phyloP scores from a whole-genome alignment of 2,797 vertebrate genomes.

The Myotis planiceps region DNA sequence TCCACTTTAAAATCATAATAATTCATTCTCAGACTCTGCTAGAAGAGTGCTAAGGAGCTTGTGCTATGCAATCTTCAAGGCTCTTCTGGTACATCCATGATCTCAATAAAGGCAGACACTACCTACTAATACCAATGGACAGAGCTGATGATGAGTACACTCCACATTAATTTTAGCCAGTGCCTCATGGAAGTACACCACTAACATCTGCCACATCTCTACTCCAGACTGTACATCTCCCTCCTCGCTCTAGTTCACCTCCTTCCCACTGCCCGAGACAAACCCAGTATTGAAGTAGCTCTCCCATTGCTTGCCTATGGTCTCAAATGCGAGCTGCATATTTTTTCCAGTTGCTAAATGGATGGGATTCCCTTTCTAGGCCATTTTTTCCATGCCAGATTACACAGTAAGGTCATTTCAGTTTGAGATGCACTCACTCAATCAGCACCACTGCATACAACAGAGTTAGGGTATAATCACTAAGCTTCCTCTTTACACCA shows the following conservation, averaged over 20 bases:
- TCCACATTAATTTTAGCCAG: background rate
- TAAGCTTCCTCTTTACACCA: slow-evolving; percentile 31
- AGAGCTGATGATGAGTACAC: background rate
- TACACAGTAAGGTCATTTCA: slow-evolving; percentile 40
- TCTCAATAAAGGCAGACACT: background rate
- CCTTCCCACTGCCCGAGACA: background rate
- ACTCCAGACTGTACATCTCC: background rate
- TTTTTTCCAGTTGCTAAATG: slow-evolving; percentile 16
- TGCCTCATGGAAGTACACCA: background rate
- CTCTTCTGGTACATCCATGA: background rate
- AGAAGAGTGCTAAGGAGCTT: slow-evolving; percentile 17
- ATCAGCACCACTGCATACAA: slow-evolving; percentile 36
- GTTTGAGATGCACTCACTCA: slow-evolving; percentile 22
- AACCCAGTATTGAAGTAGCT: background rate
- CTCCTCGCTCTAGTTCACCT: background rate
- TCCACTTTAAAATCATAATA: slow-evolving; percentile 52
- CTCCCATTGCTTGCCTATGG: background rate
- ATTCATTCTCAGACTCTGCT: slow-evolving; percentile 31
- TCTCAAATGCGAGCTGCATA: background rate
- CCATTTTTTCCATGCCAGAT: slow-evolving; percentile 9
- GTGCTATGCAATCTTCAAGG: background rate
- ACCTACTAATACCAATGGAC: background rate
- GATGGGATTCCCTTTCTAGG: slow-evolving; percentile 23
- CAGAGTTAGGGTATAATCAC: slow-evolving; percentile 27
- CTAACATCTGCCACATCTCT: background rate